Conservation (phyloP, 2,888 invertebrate species). For the Zele albiditarsus region DNA sequence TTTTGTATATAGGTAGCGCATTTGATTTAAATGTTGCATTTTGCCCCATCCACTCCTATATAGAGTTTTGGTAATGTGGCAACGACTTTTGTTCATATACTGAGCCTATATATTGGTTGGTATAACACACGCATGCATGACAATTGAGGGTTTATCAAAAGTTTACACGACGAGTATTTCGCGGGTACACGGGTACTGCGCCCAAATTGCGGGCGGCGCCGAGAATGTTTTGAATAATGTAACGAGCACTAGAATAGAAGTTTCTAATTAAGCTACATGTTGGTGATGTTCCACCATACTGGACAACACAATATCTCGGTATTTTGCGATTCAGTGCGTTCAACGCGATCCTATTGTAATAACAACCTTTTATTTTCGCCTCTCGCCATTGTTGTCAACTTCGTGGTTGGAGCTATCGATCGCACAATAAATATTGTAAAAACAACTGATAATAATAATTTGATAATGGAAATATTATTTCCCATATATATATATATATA, state of each 20-base stretch:
- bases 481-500: not conserved
- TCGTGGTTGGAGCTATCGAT: not conserved
- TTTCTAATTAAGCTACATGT: constrained; percentile 70
- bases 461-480: not conserved
- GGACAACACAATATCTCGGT: constrained; percentile 64
- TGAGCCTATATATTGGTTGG: too few relatives aligned
- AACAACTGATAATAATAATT: not conserved
- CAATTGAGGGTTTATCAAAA: constrained; percentile 63
- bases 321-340: constrained; percentile 58
- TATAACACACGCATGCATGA: constrained; percentile 15
- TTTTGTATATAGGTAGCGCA: too few relatives aligned
- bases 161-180: constrained; percentile 64
- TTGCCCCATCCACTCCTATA: too few relatives aligned
- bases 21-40: too few relatives aligned
- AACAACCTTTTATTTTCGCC: constrained; percentile 43
- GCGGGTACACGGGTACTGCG: constrained; percentile 54
- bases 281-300: constrained; percentile 53
- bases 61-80: too few relatives aligned
- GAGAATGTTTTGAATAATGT: constrained; percentile 70
- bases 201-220: constrained; percentile 57
- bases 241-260: constrained; percentile 67
- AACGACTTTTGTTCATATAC: too few relatives aligned
- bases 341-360: constrained; percentile 53
- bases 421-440: not conserved
- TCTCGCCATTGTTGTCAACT: not conserved